Evolutionary conservation across 2,113 vertebrate species (phyloP), one percentile per base, ranked within the genome.

Genomic region (Anhinga rufa): DNA sequence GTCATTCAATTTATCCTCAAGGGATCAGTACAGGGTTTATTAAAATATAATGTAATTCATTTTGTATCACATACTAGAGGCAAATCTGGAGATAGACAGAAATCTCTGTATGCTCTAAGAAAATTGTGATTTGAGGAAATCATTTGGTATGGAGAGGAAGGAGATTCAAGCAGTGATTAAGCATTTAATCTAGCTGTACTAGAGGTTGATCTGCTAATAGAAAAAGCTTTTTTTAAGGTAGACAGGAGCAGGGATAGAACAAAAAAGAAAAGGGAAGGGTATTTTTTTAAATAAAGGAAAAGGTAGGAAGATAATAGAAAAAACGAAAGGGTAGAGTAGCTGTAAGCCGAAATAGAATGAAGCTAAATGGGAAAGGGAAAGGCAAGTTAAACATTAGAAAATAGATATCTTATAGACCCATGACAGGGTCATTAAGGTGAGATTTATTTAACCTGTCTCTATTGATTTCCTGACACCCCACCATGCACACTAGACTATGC

Each of bases 1-100:
- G 77, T 93, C 13, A 0, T 94, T 92, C 79, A 58, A 0, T 92
- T 84, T 92, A n/a, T 96, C 78, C 94, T 92, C 81, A 20, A 49
- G 96, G 88, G 88, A 72, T 84, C 21, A 14, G 75, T 58, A 32
- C 10, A 32, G 84, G 75, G 72, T 94, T 94, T 95, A 92, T 96
- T 96, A 97, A 92, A 96, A 93, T 91, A 69, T 58, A 84, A 92
- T 82, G 40, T 79, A 57, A 89, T 94, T 96, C 83, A 82, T 94
- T 96, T 90, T 93, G 70, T 84, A 58, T 89, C 61, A 64, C 57
- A 8, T 82, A 92, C 77, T 72, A 17, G 76, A 88, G 72, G 89
- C 88, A 90, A 88, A 92, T 93, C 51, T 55, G 60, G 66, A 82
- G 72, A 55, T 4, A 82, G 91, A 11, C 52, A 51, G 87, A 82